Evolutionary conservation across 2,113 vertebrate genomes (phyloP), one percentile per base, ranked within the genome.

Genomic region (Castor canadensis): DNA sequence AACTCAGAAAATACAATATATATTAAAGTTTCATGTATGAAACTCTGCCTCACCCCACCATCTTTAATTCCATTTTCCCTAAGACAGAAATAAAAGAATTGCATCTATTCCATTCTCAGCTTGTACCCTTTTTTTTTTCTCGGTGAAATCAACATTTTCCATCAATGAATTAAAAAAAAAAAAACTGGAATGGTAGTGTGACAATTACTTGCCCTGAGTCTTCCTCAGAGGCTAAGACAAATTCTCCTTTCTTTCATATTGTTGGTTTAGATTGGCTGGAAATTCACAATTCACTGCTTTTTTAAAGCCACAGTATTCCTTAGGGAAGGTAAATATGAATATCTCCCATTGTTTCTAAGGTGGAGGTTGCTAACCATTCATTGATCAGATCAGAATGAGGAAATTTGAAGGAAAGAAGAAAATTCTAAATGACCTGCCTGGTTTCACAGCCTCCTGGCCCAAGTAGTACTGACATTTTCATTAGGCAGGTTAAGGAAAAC

Each of bases 381-480:
- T 83, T 94, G 94, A 93, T 91, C 64, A 89, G 67, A 82, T 95
- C 72, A 79, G 28, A 83, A 24, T 73, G 15, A 49, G 17, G 43
- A 62, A 45, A 84, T 52, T 79, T 76, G 62, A 89, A 94, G 3
- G 30, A 32, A 47, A 87, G 20, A 92, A 94, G 67, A 72, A 91
- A 75, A 87, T 93, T 92, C 58, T 82, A 91, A 96, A 84, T 66
- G 73, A 96, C 40, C 71, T 87, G 69, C 73, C 26, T 82, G 86
- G 22, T 91, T 96, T 96, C 86, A 73, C 13, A 93, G 67, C 69
- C 62, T 79, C 32, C 5, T 95, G 79, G 64, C 66, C 79, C 87
- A 94, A 95, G 67, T 80, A 82, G 82, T 85, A 54, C 88, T 96
- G 94, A 95, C 93, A 89, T 96, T 97, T 97, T 96, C 96, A 94